phyloP scores from a whole-genome alignment of 2,888 invertebrate genomes.

The Eilema griseolum region DNA sequence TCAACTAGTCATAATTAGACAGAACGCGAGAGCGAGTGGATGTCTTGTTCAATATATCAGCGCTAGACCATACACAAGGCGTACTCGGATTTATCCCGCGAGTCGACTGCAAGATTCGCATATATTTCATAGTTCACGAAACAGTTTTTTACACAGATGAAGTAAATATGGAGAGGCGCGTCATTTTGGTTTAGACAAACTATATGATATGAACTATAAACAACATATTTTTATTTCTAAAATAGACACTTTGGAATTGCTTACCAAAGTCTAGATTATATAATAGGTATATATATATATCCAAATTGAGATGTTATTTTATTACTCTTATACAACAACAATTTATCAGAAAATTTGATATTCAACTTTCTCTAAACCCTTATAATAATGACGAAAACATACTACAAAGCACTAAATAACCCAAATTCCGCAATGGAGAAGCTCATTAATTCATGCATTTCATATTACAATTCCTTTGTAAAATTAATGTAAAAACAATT shows the following conservation, averaged over 20 bases:
- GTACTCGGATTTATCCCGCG: no score
- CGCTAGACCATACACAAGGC: no score
- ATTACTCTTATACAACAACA: slow-evolving; percentile 32
- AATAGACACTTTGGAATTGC: slow-evolving; percentile 29
- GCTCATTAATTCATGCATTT: slow-evolving; percentile 51
- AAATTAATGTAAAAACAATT: slow-evolving; percentile 45
- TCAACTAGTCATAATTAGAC: no score
- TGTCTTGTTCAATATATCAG: no score
- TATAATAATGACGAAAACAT: slow-evolving; percentile 55
- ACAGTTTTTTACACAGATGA: no score
- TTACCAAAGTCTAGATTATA: slow-evolving; percentile 36
- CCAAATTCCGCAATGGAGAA: slow-evolving; percentile 52
- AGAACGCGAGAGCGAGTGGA: no score
- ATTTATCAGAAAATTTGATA: slow-evolving; percentile 49
- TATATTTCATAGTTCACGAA: no score
- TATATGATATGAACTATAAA: slow-evolving; percentile 33
- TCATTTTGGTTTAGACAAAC: no score
- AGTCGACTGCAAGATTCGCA: no score
- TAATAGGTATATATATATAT: slow-evolving; percentile 41
- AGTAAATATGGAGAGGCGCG: no score
- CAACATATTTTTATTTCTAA: slow-evolving; percentile 32
- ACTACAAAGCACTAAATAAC: slow-evolving; percentile 59
- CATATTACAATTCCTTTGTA: slow-evolving; percentile 51
- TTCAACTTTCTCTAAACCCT: slow-evolving; percentile 48
- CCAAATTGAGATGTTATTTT: slow-evolving; percentile 50